These are phyloP conservation scores for Archilochus colubris DNA, from an alignment of 2,113 vertebrate species.

Conservation along the genomic window DNA sequence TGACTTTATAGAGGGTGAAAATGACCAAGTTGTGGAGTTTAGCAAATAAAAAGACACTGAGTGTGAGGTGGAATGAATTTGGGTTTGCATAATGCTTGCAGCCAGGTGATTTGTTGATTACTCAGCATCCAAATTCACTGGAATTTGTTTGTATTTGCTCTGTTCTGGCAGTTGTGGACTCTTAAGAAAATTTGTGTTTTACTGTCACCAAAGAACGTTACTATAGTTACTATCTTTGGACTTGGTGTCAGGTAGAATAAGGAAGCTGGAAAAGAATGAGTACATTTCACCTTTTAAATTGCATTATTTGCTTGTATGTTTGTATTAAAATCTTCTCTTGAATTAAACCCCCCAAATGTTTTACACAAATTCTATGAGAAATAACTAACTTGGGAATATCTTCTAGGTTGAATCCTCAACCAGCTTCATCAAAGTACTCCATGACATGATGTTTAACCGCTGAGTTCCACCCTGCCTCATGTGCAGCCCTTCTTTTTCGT, in stretches of 20 bases:
- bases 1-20: not conserved
- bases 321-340: not conserved
- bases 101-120: not conserved
- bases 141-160: not conserved
- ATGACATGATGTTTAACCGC: not conserved
- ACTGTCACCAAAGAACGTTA: not conserved
- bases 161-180: not conserved
- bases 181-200: not conserved
- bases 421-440: not conserved
- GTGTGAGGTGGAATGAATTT: not conserved
- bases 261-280: not conserved
- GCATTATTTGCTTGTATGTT: not conserved
- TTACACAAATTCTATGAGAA: not conserved
- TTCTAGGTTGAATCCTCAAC: not conserved
- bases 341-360: not conserved
- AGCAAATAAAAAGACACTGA: not conserved
- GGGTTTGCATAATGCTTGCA: not conserved
- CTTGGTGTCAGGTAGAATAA: not conserved
- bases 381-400: not conserved
- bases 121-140: not conserved
- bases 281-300: not conserved
- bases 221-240: not conserved
- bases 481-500: not conserved
- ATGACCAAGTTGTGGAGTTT: not conserved
- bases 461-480: not conserved